These are phyloP conservation scores for Dromiciops gliroides DNA, from an alignment of 2,113 vertebrate species.

Conservation along the genomic window DNA sequence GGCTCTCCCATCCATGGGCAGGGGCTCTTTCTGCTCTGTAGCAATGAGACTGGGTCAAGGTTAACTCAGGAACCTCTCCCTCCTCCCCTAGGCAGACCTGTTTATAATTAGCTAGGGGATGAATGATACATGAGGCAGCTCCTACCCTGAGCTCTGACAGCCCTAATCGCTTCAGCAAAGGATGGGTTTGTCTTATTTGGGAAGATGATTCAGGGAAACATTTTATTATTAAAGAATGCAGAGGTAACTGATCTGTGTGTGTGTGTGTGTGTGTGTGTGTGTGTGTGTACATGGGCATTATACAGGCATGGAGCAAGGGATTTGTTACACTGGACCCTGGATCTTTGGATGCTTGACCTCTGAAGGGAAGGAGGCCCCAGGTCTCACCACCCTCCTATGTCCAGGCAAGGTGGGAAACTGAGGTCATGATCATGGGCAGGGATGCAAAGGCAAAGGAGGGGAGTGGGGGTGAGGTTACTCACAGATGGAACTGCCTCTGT, in stretches of 20 bases:
- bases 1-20: background rate
- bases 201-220: background rate
- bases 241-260: background rate
- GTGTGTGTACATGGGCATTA: background rate
- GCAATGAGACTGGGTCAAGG: slow-evolving; percentile 9
- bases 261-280: too few relatives aligned
- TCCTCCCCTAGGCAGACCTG: slow-evolving; percentile 49
- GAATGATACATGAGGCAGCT: slow-evolving; percentile 79
- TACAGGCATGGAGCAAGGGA: background rate
- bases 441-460: background rate
- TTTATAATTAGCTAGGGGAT: slow-evolving; percentile 80
- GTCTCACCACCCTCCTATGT: background rate
- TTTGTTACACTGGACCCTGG: background rate
- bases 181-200: slow-evolving; percentile 67
- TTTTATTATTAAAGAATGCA: background rate
- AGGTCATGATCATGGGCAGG: background rate
- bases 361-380: background rate
- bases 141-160: slow-evolving; percentile 75
- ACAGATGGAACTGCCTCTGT: background rate
- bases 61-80: background rate
- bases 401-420: background rate
- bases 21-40: background rate
- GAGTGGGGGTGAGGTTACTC: background rate
- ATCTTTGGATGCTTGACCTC: background rate
- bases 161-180: slow-evolving; percentile 70